Evolutionary conservation across 2,888 invertebrate species (phyloP).

Genomic region (Gerris lacustris): DNA sequence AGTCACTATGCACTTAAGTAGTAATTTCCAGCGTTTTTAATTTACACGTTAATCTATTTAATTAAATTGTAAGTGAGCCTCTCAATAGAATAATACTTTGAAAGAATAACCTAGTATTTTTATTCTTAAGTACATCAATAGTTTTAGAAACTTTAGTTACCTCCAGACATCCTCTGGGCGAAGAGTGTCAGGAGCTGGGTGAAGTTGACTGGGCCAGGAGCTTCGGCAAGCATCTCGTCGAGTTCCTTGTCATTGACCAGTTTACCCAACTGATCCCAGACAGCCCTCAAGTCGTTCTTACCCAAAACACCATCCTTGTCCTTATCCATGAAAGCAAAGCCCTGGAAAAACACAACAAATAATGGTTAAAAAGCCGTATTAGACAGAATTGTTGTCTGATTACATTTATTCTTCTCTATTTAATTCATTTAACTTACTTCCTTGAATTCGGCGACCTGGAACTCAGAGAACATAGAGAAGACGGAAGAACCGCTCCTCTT

Average conservation of each 20-base stretch:
- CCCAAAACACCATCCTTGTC: conserved; percentile 81
- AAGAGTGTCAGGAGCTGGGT: conserved; percentile 85
- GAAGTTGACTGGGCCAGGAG: conserved; percentile 87
- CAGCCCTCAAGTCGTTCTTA: conserved; percentile 80
- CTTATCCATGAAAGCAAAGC: conserved; percentile 90
- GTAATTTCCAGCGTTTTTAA: too few relatives aligned
- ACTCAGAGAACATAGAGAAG: conserved; percentile 93
- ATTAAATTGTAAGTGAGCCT: too few relatives aligned
- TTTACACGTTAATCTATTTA: too few relatives aligned
- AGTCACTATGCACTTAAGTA: too few relatives aligned
- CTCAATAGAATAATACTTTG: too few relatives aligned
- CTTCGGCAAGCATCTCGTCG: conserved; percentile 76
- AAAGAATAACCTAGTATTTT: too few relatives aligned
- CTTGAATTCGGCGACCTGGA: conserved; percentile 92
- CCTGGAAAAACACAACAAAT: conserved; percentile 41
- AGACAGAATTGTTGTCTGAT: too few relatives aligned
- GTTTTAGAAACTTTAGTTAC: conserved; percentile 33
- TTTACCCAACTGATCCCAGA: conserved; percentile 84
- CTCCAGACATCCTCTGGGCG: conserved; percentile 82
- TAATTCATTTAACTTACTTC: conserved; percentile 48
- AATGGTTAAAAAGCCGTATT: background rate
- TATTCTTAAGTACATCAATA: too few relatives aligned
- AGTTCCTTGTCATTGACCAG: conserved; percentile 81
- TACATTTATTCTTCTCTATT: background rate
- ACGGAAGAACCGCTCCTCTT: conserved; percentile 89